Percentiles rank a stretch among this genome's conserved stretches.
Conservation (phyloP, 2,888 invertebrate genomes). For the Prosopocoilus inquinatus region DNA sequence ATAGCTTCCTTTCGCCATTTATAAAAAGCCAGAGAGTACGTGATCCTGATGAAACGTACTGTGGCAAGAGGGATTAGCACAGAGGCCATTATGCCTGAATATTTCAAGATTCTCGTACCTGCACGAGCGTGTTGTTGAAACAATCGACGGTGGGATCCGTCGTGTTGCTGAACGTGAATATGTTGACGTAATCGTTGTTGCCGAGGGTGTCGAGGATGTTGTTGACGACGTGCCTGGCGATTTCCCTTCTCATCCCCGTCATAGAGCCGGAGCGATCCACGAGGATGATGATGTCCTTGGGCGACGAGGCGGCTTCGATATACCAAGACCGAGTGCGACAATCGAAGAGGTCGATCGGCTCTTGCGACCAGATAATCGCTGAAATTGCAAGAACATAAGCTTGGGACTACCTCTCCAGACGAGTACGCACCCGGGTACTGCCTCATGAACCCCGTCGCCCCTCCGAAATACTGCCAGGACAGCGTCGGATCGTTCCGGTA, state of each 20-base stretch:
- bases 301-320: constrained; percentile 95
- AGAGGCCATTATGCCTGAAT: too few species aligned
- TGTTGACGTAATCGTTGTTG: constrained; percentile 97
- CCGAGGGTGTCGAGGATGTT: constrained; percentile 94
- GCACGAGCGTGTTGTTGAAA: constrained; percentile 85
- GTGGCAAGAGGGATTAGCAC: too few species aligned
- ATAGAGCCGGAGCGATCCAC: constrained; percentile 69
- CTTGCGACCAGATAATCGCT: constrained; percentile 76
- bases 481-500: constrained; percentile 82
- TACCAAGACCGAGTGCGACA: constrained; percentile 95
- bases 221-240: constrained; percentile 82
- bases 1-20: too few species aligned
- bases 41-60: too few species aligned
- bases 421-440: constrained; percentile 80
- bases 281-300: constrained; percentile 83
- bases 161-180: constrained; percentile 85
- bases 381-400: constrained; percentile 19
- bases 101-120: too few species aligned
- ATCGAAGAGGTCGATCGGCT: constrained; percentile 88
- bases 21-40: too few species aligned
- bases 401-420: neutral
- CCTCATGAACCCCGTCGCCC: constrained; percentile 94
- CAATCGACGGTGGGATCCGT: constrained; percentile 83
- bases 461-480: constrained; percentile 98
- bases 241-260: constrained; percentile 74